These are phyloP conservation scores for Vulpes lagopus DNA, from an alignment of 2,113 vertebrate species.

Conservation along the genomic window DNA sequence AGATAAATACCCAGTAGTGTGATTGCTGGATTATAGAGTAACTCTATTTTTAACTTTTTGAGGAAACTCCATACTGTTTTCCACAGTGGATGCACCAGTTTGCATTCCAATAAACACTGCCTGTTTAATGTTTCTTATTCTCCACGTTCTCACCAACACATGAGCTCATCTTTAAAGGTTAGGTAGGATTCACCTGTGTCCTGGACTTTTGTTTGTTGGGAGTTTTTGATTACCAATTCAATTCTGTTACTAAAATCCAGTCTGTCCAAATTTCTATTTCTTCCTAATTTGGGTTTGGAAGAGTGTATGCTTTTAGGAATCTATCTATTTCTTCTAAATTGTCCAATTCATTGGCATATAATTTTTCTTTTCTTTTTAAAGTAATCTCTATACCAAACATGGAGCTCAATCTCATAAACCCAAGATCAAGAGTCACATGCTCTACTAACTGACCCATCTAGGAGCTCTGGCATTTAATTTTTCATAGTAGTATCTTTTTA, in stretches of 20 bases:
- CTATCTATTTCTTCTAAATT: neutral
- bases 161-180: neutral
- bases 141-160: neutral
- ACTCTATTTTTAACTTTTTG: neutral
- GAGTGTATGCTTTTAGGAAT: too few species aligned
- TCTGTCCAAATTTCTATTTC: neutral
- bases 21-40: neutral
- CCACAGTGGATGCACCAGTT: neutral
- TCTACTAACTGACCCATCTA: neutral
- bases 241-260: neutral
- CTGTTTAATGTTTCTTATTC: neutral
- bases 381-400: neutral
- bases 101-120: neutral
- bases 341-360: neutral
- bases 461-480: neutral
- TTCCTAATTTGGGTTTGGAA: neutral
- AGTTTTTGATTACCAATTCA: neutral
- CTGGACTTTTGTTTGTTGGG: neutral
- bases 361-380: neutral
- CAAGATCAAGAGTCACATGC: neutral
- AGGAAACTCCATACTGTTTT: neutral
- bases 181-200: neutral
- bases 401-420: neutral
- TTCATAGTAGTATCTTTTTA: neutral
- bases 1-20: neutral